These are phyloP conservation scores for Pangasius mekongensis DNA, from an alignment of 2,797 vertebrate species.

Conservation along the genomic window DNA sequence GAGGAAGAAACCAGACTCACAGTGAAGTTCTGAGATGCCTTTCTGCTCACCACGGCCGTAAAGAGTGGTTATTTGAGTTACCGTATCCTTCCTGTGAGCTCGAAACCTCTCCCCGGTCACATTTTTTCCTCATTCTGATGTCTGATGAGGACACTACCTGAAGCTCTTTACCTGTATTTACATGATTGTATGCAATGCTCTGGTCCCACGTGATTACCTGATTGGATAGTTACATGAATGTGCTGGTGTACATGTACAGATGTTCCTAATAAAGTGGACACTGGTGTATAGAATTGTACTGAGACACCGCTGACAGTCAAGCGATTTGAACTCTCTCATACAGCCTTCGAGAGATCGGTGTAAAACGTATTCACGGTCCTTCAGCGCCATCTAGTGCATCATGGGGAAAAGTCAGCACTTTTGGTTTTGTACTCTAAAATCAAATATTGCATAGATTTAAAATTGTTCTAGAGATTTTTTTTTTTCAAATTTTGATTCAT, in stretches of 20 bases:
- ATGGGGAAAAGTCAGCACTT: background rate
- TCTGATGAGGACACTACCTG: background rate
- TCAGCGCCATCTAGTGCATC: conserved; percentile 56
- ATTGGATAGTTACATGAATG: background rate
- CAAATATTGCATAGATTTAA: background rate
- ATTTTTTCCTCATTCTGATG: background rate
- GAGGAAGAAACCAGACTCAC: background rate
- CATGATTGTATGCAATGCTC: too few relatives aligned
- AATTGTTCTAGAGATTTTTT: background rate
- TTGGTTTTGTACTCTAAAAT: background rate
- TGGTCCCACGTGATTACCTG: background rate
- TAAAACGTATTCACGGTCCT: conserved; percentile 17
- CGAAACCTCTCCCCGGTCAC: background rate
- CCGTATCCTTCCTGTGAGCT: background rate
- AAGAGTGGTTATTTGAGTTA: background rate
- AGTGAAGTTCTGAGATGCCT: background rate
- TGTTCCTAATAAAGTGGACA: conserved; percentile 13
- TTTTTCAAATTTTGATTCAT: background rate
- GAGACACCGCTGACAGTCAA: background rate
- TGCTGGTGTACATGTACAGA: too few relatives aligned
- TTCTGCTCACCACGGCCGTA: background rate
- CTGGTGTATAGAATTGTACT: background rate
- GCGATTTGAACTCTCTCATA: background rate
- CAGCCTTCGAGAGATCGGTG: background rate
- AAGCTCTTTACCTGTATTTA: background rate